A percentile compares a stretch with the other conserved stretches of the same genome.
Evolutionary conservation across 2,888 invertebrate genomes (phyloP).

Genomic region (Tiphia femorata): DNA sequence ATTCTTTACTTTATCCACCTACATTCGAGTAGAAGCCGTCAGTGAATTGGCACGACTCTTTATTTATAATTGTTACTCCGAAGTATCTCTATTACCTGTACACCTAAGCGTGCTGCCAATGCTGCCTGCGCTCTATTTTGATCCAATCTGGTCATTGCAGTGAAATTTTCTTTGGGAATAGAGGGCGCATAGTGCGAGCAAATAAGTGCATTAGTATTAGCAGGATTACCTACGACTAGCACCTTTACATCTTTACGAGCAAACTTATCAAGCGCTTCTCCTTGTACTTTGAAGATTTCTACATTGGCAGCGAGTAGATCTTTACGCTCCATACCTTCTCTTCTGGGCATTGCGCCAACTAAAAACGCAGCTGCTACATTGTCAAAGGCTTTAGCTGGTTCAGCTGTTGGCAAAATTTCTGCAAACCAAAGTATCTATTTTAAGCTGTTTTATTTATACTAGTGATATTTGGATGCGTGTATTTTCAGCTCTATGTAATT

Average conservation of each 20-base stretch:
- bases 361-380: constrained; percentile 96
- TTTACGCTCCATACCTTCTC: constrained; percentile 98
- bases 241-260: constrained; percentile 95
- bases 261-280: constrained; percentile 90
- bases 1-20: constrained; percentile 84
- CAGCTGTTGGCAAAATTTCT: constrained; percentile 87
- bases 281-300: constrained; percentile 97
- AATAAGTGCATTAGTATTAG: constrained; percentile 98
- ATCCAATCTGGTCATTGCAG: constrained; percentile 97
- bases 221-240: constrained; percentile 98
- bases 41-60: too few species aligned
- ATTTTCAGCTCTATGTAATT: background rate
- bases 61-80: background rate
- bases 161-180: constrained; percentile 96
- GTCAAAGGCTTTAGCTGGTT: constrained; percentile 93
- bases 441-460: background rate
- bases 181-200: constrained; percentile 96
- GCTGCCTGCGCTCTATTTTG: constrained; percentile 97
- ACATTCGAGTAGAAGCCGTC: constrained; percentile 12
- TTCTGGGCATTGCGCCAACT: constrained; percentile 98
- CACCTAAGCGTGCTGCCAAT: constrained; percentile 79
- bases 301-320: constrained; percentile 98
- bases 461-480: too few species aligned
- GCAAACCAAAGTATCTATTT: constrained; percentile 31
- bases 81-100: constrained; percentile 48